These are phyloP conservation scores for Microplitis manilae DNA, from an alignment of 2,888 invertebrate species.

Conservation along the genomic window DNA sequence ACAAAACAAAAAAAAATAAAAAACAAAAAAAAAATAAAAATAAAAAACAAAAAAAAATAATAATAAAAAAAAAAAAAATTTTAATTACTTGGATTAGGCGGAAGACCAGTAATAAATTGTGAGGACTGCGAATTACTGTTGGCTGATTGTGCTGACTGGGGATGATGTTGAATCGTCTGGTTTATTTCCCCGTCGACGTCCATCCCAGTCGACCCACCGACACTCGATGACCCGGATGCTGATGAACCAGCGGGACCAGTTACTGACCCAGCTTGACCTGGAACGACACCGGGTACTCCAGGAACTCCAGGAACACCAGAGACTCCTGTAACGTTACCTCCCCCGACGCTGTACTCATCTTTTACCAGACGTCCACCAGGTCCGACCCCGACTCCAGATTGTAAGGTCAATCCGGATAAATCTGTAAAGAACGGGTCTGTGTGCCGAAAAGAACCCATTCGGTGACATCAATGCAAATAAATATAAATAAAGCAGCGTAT, in stretches of 20 bases:
- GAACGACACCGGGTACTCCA: constrained; percentile 64
- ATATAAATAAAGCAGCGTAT: constrained; percentile 33
- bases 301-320: constrained; percentile 50
- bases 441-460: constrained; percentile 65
- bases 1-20: constrained; percentile 10
- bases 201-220: constrained; percentile 73
- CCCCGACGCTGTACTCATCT: constrained; percentile 91
- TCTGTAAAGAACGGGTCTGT: constrained; percentile 77
- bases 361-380: constrained; percentile 87
- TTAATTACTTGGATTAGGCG: constrained; percentile 63
- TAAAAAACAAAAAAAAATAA: background rate
- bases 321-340: constrained; percentile 59
- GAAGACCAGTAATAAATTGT: constrained; percentile 63
- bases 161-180: constrained; percentile 82
- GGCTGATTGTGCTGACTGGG: constrained; percentile 73
- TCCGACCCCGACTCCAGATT: constrained; percentile 76
- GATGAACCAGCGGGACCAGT: constrained; percentile 68
- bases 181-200: constrained; percentile 78
- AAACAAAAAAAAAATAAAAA: constrained; percentile 16
- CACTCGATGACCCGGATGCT: constrained; percentile 51
- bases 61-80: constrained; percentile 1
- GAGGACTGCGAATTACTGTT: constrained; percentile 71
- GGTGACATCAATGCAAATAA: constrained; percentile 53
- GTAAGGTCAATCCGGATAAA: constrained; percentile 92
- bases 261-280: constrained; percentile 72